These are phyloP conservation scores for Thysanoteuthis rhombus DNA, from an alignment of 2,888 invertebrate genomes.

Conservation along the genomic window DNA sequence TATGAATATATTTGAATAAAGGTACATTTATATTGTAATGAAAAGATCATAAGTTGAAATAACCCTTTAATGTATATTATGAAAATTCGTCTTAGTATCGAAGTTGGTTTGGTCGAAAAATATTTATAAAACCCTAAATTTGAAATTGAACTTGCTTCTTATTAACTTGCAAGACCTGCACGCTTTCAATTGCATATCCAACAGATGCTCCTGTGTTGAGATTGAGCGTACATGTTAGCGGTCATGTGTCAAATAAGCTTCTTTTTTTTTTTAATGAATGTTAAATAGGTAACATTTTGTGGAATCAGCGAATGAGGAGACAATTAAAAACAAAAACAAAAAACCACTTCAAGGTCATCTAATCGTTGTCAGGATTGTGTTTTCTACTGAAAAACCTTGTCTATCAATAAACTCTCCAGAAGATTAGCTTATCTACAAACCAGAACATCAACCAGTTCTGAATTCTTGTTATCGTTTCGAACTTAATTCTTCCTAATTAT, in stretches of 20 bases:
- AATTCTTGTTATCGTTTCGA: not conserved
- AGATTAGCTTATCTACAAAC: not conserved
- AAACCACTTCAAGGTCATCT: not conserved
- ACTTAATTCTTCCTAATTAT: not conserved
- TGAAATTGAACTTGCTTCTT: too few species aligned
- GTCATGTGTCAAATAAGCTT: not conserved
- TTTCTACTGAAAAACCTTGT: not conserved
- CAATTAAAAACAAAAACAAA: too few species aligned
- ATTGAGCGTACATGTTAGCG: not conserved
- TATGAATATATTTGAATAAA: too few species aligned
- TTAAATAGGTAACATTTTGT: not conserved
- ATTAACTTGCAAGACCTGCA: too few species aligned
- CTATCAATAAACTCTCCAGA: not conserved
- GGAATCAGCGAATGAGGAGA: not conserved
- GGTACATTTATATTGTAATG: too few species aligned
- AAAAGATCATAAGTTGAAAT: too few species aligned
- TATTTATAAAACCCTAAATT: too few species aligned
- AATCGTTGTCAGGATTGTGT: not conserved
- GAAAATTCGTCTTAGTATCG: too few species aligned
- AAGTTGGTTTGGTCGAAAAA: too few species aligned
- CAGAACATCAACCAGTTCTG: not conserved
- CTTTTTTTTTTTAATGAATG: not conserved
- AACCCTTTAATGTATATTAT: too few species aligned
- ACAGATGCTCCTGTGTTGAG: too few species aligned
- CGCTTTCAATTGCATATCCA: too few species aligned